Evolutionary conservation across 2,113 vertebrate species (phyloP).

Genomic region (Petrocephalus zakoni): DNA sequence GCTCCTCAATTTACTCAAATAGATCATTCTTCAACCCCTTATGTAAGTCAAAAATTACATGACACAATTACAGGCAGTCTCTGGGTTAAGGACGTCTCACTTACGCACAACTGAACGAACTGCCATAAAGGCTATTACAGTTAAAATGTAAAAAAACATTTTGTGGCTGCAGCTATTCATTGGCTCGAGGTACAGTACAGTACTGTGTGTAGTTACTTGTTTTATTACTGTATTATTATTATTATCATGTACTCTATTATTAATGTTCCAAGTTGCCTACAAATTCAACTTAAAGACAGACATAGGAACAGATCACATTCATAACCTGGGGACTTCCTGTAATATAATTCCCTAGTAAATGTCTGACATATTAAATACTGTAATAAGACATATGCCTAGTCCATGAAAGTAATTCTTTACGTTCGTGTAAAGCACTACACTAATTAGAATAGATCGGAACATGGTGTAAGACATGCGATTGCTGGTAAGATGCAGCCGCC

Average conservation of each 20-base stretch:
- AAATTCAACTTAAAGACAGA: neutral
- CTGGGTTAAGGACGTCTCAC: neutral
- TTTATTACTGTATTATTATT: neutral
- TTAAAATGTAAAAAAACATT: neutral
- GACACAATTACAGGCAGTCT: neutral
- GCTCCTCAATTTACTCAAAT: neutral
- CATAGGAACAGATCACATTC: neutral
- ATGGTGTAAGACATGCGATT: neutral
- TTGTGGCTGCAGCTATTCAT: neutral
- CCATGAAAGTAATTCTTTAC: neutral
- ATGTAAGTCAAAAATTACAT: neutral
- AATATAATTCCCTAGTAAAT: neutral
- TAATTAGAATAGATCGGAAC: neutral
- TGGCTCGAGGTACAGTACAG: neutral
- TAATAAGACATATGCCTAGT: neutral
- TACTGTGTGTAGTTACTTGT: neutral
- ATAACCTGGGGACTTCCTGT: neutral
- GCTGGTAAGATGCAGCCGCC: neutral
- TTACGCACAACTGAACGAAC: neutral
- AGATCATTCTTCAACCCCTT: neutral
- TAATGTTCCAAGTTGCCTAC: neutral
- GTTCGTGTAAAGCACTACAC: neutral
- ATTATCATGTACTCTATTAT: neutral
- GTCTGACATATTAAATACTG: neutral
- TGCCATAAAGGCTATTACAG: neutral